Evolutionary conservation across 2,888 invertebrate genomes (phyloP).

Genomic region (Cyaniris semiargus): DNA sequence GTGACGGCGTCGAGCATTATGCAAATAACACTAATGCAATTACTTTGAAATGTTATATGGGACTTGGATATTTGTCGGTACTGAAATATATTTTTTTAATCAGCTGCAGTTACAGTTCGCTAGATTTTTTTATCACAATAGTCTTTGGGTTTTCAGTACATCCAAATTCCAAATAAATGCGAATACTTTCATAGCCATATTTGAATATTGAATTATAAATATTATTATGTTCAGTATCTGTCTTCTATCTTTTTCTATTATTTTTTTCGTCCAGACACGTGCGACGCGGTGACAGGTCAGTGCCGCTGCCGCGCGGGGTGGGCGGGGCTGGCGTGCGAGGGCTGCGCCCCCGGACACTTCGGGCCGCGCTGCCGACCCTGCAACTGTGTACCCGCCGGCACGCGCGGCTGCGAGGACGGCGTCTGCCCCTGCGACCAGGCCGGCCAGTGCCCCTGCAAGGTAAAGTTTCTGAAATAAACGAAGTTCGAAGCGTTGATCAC

Average conservation of each 20-base stretch:
- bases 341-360: constrained; percentile 92
- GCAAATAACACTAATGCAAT: not conserved
- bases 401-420: constrained; percentile 77
- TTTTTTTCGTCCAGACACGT: constrained; percentile 76
- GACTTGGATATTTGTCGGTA: not conserved
- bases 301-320: constrained; percentile 90
- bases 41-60: not conserved
- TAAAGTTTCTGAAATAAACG: constrained; percentile 47
- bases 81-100: not conserved
- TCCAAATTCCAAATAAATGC: not conserved
- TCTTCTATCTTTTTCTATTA: not conserved
- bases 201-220: no score
- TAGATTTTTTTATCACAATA: not conserved
- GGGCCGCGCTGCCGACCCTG: constrained; percentile 93
- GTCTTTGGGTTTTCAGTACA: not conserved
- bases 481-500: no score
- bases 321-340: constrained; percentile 88
- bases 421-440: constrained; percentile 85
- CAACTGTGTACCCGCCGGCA: constrained; percentile 89
- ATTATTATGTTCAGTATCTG: not conserved
- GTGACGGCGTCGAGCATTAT: not conserved
- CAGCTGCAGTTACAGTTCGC: not conserved
- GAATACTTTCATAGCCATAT: not conserved
- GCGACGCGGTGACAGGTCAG: constrained; percentile 82
- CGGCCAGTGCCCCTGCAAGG: constrained; percentile 95